Percentiles rank a stretch among this genome's conserved stretches.
These are phyloP conservation scores for Tillus elongatus DNA, from an alignment of 2,888 invertebrate species.

Conservation along the genomic window DNA sequence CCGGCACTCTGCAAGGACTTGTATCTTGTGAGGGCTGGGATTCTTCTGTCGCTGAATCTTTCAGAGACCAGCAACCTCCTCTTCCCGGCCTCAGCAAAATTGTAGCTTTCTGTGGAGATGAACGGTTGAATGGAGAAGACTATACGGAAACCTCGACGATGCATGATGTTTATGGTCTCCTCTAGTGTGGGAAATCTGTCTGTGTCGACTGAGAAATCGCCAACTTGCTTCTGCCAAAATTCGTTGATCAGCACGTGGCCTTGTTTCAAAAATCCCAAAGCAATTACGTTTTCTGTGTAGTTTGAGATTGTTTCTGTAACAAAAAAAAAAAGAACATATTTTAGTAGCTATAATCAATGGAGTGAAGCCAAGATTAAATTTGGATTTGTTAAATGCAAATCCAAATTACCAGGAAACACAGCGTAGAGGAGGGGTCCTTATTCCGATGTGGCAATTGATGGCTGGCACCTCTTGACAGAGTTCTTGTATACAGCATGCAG, in stretches of 20 bases:
- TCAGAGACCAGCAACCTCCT: constrained; percentile 71
- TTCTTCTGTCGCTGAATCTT: constrained; percentile 64
- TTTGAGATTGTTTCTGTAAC: constrained; percentile 56
- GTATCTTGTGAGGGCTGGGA: constrained; percentile 76
- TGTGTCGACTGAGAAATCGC: constrained; percentile 76
- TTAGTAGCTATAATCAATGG: no score
- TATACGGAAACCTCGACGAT: constrained; percentile 76
- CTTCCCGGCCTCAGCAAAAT: constrained; percentile 71
- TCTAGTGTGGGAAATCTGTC: constrained; percentile 68
- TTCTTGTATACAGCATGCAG: no score
- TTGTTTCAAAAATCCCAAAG: constrained; percentile 64
- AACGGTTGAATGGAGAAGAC: constrained; percentile 87
- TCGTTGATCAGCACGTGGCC: constrained; percentile 73
- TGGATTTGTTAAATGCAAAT: no score
- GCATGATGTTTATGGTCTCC: constrained; percentile 69
- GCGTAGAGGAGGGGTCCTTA: no score
- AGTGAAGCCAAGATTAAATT: no score
- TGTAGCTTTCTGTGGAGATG: constrained; percentile 74
- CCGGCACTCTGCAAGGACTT: constrained; percentile 73
- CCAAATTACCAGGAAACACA: no score
- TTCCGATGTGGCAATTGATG: no score
- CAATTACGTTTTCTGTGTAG: constrained; percentile 77
- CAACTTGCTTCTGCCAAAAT: constrained; percentile 75
- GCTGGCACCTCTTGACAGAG: no score
- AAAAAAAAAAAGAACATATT: constrained; percentile 10